Evolutionary conservation across 2,797 vertebrate genomes (phyloP).

Genomic region (Notoglanidium macrostoma): DNA sequence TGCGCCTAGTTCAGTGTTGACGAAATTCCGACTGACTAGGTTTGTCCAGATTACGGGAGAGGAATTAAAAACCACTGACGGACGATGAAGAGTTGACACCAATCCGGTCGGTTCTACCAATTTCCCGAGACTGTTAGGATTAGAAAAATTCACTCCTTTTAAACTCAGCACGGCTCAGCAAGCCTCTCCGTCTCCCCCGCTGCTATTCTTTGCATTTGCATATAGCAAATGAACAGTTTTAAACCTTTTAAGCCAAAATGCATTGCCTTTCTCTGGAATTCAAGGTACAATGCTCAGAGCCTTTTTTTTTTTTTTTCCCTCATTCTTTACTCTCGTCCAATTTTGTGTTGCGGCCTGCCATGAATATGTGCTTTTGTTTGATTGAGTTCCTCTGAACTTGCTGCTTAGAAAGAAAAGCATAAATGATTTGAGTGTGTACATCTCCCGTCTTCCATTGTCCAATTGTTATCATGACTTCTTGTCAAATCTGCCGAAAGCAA

Average conservation of each 20-base stretch:
- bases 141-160: not conserved
- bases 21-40: too few relatives aligned
- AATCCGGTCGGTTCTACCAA: not conserved
- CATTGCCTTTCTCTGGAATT: not conserved
- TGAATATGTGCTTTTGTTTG: slow-evolving; percentile 4
- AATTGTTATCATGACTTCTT: not conserved
- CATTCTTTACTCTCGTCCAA: not conserved
- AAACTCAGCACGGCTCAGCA: slow-evolving; percentile 10
- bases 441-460: not conserved
- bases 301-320: not conserved
- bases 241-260: slow-evolving; percentile 2
- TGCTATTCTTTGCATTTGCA: not conserved
- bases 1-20: too few relatives aligned
- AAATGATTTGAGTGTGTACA: not conserved
- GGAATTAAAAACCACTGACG: not conserved
- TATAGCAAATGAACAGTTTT: slow-evolving; percentile 4
- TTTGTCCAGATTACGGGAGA: not conserved
- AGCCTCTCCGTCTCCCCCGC: not conserved
- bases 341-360: not conserved
- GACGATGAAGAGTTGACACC: not conserved
- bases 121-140: not conserved
- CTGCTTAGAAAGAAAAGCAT: not conserved
- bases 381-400: not conserved
- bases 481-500: not conserved
- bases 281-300: not conserved